These are phyloP conservation scores for Ornithoptera priamus DNA, from an alignment of 2,888 invertebrate species.

Conservation along the genomic window DNA sequence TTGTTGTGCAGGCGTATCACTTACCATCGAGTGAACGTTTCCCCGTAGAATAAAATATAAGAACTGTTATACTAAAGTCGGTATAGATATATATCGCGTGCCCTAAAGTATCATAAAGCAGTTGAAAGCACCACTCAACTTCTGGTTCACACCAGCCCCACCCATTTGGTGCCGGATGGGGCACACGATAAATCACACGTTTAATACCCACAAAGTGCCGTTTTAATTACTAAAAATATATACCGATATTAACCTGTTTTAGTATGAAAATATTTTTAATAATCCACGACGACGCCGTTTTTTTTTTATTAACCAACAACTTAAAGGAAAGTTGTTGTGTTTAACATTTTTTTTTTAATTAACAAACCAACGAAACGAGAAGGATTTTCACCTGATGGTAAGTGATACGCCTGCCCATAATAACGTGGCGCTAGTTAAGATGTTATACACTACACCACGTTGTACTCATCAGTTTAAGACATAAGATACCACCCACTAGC, in stretches of 20 bases:
- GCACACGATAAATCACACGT: constrained; percentile 7
- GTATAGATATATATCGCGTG: constrained; percentile 2
- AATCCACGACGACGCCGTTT: neutral
- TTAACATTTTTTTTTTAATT: neutral
- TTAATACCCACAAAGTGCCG: constrained; percentile 9
- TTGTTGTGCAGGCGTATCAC: no score
- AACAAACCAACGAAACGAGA: no score
- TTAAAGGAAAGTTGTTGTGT: neutral
- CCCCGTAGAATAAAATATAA: no score
- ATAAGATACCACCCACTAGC: no score
- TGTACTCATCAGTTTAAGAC: no score
- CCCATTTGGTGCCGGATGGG: constrained; percentile 2
- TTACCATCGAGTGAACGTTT: no score
- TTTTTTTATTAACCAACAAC: neutral
- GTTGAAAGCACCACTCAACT: constrained; percentile 11
- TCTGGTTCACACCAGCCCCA: constrained; percentile 3
- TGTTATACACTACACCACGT: no score
- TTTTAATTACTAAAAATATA: constrained; percentile 4
- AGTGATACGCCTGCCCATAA: no score
- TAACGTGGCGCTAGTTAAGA: no score
- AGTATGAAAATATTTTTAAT: constrained; percentile 1
- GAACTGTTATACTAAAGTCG: neutral
- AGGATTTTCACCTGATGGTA: no score
- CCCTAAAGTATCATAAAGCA: neutral
- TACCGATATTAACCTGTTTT: neutral